Evolutionary conservation across 2,113 vertebrate species (phyloP).

Genomic region (Ctenodactylus gundi): DNA sequence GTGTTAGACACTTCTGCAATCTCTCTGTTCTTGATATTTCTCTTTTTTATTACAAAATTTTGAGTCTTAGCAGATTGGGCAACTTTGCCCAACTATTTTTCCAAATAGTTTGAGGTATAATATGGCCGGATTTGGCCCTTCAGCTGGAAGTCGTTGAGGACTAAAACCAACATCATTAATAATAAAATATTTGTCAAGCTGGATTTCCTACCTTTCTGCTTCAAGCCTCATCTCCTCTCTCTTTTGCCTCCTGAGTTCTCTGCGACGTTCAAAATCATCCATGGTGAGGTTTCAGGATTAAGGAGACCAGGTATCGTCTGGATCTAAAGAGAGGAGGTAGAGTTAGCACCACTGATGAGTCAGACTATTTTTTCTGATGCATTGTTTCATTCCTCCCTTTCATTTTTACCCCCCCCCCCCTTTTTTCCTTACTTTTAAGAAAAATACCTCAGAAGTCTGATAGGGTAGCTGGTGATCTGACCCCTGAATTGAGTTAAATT

Average conservation of each 20-base stretch:
- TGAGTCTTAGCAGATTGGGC: not conserved
- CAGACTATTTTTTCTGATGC: not conserved
- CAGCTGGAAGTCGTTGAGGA: not conserved
- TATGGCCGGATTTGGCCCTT: not conserved
- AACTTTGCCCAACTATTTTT: not conserved
- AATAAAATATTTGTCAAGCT: not conserved
- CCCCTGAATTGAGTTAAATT: constrained; percentile 44
- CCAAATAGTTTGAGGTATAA: not conserved
- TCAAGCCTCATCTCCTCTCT: constrained; percentile 98
- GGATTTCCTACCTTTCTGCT: constrained; percentile 91
- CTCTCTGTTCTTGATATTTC: not conserved
- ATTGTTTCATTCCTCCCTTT: not conserved
- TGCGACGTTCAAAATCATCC: constrained; percentile 98
- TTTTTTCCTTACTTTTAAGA: constrained; percentile 72
- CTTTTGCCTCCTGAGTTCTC: constrained; percentile 98
- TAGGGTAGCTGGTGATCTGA: constrained; percentile 65
- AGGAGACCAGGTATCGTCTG: constrained; percentile 71
- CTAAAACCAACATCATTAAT: not conserved
- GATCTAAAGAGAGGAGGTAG: constrained; percentile 52
- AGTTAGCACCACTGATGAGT: not conserved
- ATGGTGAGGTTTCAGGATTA: constrained; percentile 81
- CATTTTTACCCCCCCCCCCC: not conserved
- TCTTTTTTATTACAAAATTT: not conserved
- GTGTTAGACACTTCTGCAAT: not conserved
- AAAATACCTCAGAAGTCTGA: constrained; percentile 49